phyloP scores from a whole-genome alignment of 2,797 vertebrate genomes.

The Nyctalus aviator region DNA sequence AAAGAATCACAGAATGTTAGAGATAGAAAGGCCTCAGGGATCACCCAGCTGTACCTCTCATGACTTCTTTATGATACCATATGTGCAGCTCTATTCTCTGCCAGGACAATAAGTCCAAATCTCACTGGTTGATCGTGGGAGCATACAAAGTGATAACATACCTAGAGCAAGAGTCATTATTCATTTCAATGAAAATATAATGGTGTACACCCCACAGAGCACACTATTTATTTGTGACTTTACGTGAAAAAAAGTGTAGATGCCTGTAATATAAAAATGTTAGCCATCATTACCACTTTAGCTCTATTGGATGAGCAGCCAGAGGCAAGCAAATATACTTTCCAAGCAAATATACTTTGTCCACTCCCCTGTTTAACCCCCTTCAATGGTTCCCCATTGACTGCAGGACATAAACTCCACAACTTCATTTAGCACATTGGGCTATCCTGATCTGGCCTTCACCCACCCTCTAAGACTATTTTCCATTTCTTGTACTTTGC shows the following conservation, averaged over 20 bases:
- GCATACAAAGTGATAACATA: not conserved
- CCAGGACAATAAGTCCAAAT: not conserved
- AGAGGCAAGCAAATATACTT: not conserved
- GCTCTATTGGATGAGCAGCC: not conserved
- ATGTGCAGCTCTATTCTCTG: not conserved
- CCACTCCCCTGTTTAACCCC: not conserved
- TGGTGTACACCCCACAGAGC: not conserved
- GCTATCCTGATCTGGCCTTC: not conserved
- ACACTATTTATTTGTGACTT: not conserved
- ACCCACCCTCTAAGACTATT: not conserved
- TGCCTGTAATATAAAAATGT: not conserved
- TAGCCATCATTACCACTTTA: not conserved
- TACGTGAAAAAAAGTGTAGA: not conserved
- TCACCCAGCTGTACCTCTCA: not conserved
- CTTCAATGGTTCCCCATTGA: not conserved
- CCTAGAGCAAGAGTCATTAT: not conserved
- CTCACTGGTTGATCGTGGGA: not conserved
- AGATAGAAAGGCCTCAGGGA: not conserved
- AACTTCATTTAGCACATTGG: not conserved
- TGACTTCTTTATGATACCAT: not conserved
- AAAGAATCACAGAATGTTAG: not conserved
- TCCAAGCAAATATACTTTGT: not conserved
- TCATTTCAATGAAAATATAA: slow-evolving; percentile 1
- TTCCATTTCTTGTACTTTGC: not conserved
- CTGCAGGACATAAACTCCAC: not conserved